These are phyloP conservation scores for Amphipyra tragopoginis DNA, from an alignment of 2,888 invertebrate species.

Conservation along the genomic window DNA sequence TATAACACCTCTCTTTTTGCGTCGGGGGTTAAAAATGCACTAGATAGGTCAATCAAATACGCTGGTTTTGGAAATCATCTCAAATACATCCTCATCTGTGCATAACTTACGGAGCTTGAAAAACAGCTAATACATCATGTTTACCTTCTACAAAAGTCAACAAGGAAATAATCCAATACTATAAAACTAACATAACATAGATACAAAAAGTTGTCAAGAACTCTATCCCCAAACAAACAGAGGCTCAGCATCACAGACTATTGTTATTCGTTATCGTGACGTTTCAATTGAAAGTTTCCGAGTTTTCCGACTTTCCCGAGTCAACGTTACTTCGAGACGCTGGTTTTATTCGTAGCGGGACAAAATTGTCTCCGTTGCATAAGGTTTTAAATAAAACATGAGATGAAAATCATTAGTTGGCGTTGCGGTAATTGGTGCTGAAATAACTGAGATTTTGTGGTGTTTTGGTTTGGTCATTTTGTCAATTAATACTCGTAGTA, in stretches of 20 bases:
- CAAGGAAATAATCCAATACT: conserved; percentile 4
- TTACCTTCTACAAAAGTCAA: no score
- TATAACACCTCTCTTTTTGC: no score
- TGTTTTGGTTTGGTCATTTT: no score
- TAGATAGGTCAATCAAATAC: no score
- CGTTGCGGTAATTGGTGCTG: no score
- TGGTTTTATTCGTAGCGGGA: conserved; percentile 43
- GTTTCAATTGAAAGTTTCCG: conserved; percentile 71
- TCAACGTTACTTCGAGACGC: conserved; percentile 51
- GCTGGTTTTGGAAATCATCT: no score
- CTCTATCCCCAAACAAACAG: conserved; percentile 32
- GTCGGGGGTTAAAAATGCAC: no score
- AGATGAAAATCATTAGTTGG: conserved; percentile 38
- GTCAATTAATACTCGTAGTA: no score
- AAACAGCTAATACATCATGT: no score
- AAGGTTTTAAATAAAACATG: conserved; percentile 56
- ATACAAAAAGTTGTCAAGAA: conserved; percentile 47
- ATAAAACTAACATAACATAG: conserved; percentile 13
- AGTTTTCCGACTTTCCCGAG: conserved; percentile 59
- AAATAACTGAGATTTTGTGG: no score
- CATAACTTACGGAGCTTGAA: no score
- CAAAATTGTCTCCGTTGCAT: conserved; percentile 45
- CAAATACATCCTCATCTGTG: no score
- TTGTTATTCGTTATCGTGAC: conserved; percentile 71
- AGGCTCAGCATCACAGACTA: conserved; percentile 47